These are phyloP conservation scores for Turritopsis rubra DNA, from an alignment of 30 jellyfish, hydroid and myxozoan genomes.

Conservation along the genomic window DNA sequence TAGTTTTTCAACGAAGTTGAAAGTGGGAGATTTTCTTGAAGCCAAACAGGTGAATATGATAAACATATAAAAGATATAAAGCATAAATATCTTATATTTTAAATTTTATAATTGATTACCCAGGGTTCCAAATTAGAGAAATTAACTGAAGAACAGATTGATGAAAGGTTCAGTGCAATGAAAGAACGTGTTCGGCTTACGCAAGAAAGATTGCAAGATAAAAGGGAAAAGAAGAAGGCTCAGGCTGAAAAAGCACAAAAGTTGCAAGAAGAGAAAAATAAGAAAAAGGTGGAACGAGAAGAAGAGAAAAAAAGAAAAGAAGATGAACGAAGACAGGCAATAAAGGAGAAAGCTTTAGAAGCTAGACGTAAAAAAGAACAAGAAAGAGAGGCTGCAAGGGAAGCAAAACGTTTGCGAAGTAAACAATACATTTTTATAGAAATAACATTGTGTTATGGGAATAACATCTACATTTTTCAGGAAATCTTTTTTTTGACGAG, in stretches of 20 bases:
- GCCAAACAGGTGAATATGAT: slow-evolving; percentile 61
- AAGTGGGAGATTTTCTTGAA: slow-evolving; percentile 91
- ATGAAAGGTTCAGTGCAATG: slow-evolving; percentile 46
- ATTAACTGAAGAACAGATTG: slow-evolving; percentile 69
- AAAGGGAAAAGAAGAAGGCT: slow-evolving; percentile 48
- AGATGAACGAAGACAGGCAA: slow-evolving; percentile 37
- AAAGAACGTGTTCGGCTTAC: slow-evolving; percentile 52
- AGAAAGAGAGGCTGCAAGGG: slow-evolving; percentile 30
- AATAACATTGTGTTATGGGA: no score
- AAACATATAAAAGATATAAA: not conserved
- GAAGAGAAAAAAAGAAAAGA: slow-evolving; percentile 21
- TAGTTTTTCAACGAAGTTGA: slow-evolving; percentile 87
- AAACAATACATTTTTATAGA: not conserved
- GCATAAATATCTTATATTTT: not conserved
- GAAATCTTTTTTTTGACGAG: not conserved
- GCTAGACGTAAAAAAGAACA: slow-evolving; percentile 35
- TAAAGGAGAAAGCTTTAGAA: slow-evolving; percentile 54
- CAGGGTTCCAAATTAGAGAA: slow-evolving; percentile 80
- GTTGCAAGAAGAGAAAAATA: slow-evolving; percentile 15
- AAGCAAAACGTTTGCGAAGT: slow-evolving; percentile 40
- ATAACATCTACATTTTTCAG: no score
- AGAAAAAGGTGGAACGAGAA: slow-evolving; percentile 8
- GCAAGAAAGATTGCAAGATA: slow-evolving; percentile 45
- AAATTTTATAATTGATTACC: not conserved
- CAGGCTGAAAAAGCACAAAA: slow-evolving; percentile 32